These are phyloP conservation scores for Leptopterna dolabrata DNA, from an alignment of 2,888 invertebrate species.

Conservation along the genomic window DNA sequence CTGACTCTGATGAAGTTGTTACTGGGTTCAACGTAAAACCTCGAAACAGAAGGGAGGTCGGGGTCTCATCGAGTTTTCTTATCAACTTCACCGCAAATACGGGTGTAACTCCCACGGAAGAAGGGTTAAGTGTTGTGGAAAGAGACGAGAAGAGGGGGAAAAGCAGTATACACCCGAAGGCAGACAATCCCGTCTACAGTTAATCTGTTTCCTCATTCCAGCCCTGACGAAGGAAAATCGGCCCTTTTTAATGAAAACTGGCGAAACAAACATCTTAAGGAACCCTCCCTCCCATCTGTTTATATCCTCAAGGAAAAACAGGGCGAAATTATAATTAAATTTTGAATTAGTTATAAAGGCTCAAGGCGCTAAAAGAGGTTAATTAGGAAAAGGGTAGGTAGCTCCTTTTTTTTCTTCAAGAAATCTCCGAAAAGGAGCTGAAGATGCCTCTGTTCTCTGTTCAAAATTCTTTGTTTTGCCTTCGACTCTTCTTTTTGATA, in stretches of 20 bases:
- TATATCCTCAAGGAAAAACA: background rate
- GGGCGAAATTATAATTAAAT: slow-evolving; percentile 60
- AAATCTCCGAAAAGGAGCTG: background rate
- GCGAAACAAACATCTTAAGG: slow-evolving; percentile 47
- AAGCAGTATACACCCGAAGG: background rate
- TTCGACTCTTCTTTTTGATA: background rate
- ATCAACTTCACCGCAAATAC: slow-evolving; percentile 42
- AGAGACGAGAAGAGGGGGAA: background rate
- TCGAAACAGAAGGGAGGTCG: slow-evolving; percentile 17
- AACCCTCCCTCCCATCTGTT: background rate
- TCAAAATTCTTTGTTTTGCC: background rate
- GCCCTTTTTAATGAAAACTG: slow-evolving; percentile 44
- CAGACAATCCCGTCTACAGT: background rate
- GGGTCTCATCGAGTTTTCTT: slow-evolving; percentile 26
- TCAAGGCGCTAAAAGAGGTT: slow-evolving; percentile 57
- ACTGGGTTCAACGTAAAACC: background rate
- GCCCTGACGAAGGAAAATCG: background rate
- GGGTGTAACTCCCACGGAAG: background rate
- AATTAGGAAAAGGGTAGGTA: slow-evolving; percentile 56
- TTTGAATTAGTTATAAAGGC: slow-evolving; percentile 61
- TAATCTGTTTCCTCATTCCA: background rate
- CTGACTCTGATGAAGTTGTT: background rate
- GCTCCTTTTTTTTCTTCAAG: background rate
- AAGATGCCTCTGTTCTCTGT: background rate
- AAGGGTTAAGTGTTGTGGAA: background rate